A percentile compares a stretch with the other conserved stretches of the same genome.
These are phyloP conservation scores for Allacma fusca DNA, from an alignment of 2,888 invertebrate genomes.

Conservation along the genomic window DNA sequence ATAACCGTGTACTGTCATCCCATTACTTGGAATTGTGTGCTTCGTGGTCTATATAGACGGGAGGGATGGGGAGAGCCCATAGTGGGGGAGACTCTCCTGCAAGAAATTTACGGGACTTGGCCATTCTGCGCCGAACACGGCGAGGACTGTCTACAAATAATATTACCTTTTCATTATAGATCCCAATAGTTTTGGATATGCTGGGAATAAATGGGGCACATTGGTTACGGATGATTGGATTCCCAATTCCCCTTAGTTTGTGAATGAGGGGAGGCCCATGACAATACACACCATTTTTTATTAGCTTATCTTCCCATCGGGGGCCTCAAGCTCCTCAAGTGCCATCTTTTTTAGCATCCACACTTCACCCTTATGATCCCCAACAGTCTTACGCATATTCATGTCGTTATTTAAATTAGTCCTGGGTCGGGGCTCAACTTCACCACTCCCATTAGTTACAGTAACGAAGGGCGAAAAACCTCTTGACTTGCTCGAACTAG, in stretches of 20 bases:
- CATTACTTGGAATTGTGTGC: not conserved
- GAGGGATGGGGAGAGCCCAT: not conserved
- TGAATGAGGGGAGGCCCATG: not conserved
- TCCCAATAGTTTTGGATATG: not conserved
- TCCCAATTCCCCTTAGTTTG: not conserved
- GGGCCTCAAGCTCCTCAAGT: too few relatives aligned
- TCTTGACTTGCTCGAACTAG: too few relatives aligned
- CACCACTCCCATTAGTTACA: too few relatives aligned
- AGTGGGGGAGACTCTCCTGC: not conserved
- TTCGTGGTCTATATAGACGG: not conserved
- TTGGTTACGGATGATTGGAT: constrained; percentile 24
- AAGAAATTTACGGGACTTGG: constrained; percentile 1
- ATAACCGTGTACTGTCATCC: too few relatives aligned
- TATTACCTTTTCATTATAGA: not conserved
- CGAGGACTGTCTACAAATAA: not conserved
- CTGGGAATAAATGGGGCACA: not conserved
- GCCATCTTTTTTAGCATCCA: too few relatives aligned
- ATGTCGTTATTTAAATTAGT: too few relatives aligned
- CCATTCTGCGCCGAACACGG: not conserved
- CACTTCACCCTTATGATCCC: too few relatives aligned
- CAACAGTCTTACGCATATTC: too few relatives aligned
- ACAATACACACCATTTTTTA: too few relatives aligned
- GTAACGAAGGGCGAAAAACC: too few relatives aligned
- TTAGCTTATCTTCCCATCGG: too few relatives aligned
- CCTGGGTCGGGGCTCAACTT: too few relatives aligned